Base-by-base conservation (phyloP, 2,113 vertebrate species). In the Anthoscopus minutus region DNA sequence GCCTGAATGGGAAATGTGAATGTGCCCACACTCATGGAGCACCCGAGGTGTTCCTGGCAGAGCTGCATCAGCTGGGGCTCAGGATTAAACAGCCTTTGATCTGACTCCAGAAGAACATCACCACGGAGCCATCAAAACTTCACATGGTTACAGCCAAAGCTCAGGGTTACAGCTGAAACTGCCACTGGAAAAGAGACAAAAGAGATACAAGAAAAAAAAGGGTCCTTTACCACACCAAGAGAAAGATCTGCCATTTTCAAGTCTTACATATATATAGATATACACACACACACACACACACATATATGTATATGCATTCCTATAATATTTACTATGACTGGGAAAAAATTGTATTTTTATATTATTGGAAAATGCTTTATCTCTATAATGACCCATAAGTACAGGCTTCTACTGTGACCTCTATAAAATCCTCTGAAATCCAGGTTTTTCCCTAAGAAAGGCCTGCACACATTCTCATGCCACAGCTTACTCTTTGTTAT, bases 331-430 rank as follows among this genome's bases (percentile, higher is more conserved):
- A 31, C 53, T 58, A 19, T 48, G 27, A 7, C 7, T 38, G 24
- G 6, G 61, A 74, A 65, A 1, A 50, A 35, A 14, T 1, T n/a
- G 2, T 14, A 15, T 62, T 74, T 67, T 64, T 42, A 24, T 16
- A 47, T 6, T 35, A 66, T 22, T 30, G 7, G 25, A 37, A 90
- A 78, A 73, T n/a, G 2, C 4, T 22, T 54, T 53, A 10, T 45
- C 44, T 17, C 35, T 40, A 2, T 25, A 27, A 10, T 5, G 42
- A 73, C 37, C 22, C 27, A 0, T 38, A 57, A 40, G 8, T 53
- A 44, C 23, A 48, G 13, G 28, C 6, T 12, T 33, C 6, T 2
- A 38, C 8, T 35, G 15, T 2, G 1, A 13, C 0, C 7, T 45
- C 13, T 23, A 10, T 6, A 45, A 42, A 60, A 35, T 38, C 53